phyloP scores from a whole-genome alignment of 2,888 invertebrate species.

The Apotomis capreana region DNA sequence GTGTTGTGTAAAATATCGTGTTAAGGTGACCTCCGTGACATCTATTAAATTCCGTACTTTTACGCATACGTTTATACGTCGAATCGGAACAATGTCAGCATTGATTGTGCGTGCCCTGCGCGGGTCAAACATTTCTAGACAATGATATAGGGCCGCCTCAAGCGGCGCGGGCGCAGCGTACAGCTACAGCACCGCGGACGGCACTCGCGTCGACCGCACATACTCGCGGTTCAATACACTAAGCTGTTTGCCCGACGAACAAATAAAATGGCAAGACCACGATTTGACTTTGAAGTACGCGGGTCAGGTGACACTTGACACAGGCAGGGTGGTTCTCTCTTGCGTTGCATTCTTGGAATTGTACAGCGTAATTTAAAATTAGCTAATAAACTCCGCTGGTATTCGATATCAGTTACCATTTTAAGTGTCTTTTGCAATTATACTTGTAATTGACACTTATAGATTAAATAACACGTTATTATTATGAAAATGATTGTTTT shows the following conservation, averaged over 20 bases:
- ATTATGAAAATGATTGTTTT: background rate
- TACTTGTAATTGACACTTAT: background rate
- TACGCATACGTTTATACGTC: conserved; percentile 21
- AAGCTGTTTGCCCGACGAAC: conserved; percentile 53
- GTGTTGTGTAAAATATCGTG: conserved; percentile 7
- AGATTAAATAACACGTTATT: background rate
- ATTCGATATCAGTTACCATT: background rate
- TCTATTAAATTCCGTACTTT: conserved; percentile 40
- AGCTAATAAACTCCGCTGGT: background rate
- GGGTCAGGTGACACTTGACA: conserved; percentile 62
- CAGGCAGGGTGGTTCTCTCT: conserved; percentile 49
- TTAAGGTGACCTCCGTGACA: conserved; percentile 28
- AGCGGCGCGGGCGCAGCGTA: conserved; percentile 38
- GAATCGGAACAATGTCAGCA: conserved; percentile 43
- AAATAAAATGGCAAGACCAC: conserved; percentile 62
- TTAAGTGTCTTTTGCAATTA: background rate
- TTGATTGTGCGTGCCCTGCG: conserved; percentile 48
- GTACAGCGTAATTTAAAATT: conserved; percentile 22
- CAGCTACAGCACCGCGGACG: conserved; percentile 33
- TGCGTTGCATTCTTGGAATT: conserved; percentile 47
- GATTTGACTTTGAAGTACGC: conserved; percentile 60
- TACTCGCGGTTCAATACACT: conserved; percentile 55
- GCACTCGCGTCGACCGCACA: conserved; percentile 29
- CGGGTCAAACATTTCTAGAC: conserved; percentile 55
- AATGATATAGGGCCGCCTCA: conserved; percentile 48